These are phyloP conservation scores for Silurus lanzhouensis DNA, from an alignment of 2,797 vertebrate species.

Conservation along the genomic window DNA sequence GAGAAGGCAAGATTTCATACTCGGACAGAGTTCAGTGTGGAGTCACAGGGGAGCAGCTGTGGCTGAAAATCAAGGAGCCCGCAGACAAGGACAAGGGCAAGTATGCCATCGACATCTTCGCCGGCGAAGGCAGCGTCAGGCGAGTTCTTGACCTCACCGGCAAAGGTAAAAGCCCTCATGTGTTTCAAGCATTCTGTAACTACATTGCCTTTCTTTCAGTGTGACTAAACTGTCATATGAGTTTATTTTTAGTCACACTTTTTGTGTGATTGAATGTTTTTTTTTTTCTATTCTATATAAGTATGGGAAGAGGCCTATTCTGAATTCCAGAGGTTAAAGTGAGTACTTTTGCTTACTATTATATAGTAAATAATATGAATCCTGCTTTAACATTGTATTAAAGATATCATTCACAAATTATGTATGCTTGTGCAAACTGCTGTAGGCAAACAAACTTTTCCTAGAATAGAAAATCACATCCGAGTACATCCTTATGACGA, in stretches of 20 bases:
- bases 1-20: slow-evolving; percentile 84
- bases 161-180: slow-evolving; percentile 77
- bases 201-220: slow-evolving; percentile 1
- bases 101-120: slow-evolving; percentile 91
- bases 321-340: slow-evolving; percentile 98
- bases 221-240: background rate
- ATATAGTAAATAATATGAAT: background rate
- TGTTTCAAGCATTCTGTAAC: slow-evolving; percentile 21
- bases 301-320: slow-evolving; percentile 92
- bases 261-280: background rate
- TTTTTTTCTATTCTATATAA: slow-evolving; percentile 62
- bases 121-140: slow-evolving; percentile 84
- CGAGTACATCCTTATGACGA: slow-evolving; percentile 44
- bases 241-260: background rate
- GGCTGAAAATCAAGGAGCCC: slow-evolving; percentile 96
- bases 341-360: slow-evolving; percentile 74
- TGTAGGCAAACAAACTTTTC: background rate
- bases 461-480: slow-evolving; percentile 38
- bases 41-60: slow-evolving; percentile 91
- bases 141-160: slow-evolving; percentile 87
- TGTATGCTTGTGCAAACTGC: background rate
- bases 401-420: background rate
- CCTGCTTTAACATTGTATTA: background rate
- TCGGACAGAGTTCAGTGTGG: slow-evolving; percentile 90
- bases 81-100: slow-evolving; percentile 98